These are phyloP conservation scores for Nemurella pictetii DNA, from an alignment of 2,888 invertebrate genomes.

Conservation along the genomic window DNA sequence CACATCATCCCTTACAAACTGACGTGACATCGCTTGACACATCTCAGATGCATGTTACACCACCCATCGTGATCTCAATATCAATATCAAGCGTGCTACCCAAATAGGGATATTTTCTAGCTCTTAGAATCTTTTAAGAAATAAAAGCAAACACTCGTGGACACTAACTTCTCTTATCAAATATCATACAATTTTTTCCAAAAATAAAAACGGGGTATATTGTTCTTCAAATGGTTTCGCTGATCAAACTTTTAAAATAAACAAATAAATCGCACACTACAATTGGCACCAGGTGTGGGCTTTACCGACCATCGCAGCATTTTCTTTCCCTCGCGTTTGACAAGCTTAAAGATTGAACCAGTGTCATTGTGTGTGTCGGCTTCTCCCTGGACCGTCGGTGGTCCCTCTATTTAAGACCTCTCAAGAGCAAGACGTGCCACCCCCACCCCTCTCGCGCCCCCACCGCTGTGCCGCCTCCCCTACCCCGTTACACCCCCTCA, in stretches of 20 bases:
- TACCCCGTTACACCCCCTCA: not conserved
- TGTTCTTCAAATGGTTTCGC: too few relatives aligned
- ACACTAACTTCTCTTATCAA: too few relatives aligned
- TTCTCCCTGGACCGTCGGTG: not conserved
- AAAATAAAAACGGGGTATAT: too few relatives aligned
- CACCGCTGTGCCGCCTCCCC: constrained; percentile 20
- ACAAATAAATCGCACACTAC: not conserved
- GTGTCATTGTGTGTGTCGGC: not conserved
- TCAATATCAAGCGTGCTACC: not conserved
- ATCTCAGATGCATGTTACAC: not conserved
- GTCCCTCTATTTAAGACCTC: constrained; percentile 27
- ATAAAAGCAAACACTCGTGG: too few relatives aligned
- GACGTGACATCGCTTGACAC: not conserved
- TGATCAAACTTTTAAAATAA: too few relatives aligned
- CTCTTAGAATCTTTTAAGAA: too few relatives aligned
- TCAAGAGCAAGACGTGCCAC: constrained; percentile 21
- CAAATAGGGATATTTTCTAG: too few relatives aligned
- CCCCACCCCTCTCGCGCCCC: constrained; percentile 24
- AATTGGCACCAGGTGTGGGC: not conserved
- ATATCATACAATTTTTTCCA: too few relatives aligned
- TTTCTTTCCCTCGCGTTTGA: not conserved
- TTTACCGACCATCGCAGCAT: not conserved
- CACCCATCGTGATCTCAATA: not conserved
- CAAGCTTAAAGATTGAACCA: not conserved
- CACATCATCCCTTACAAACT: constrained; percentile 15